These are phyloP conservation scores for Periphyllus acericola DNA, from an alignment of 2,888 invertebrate species.

Conservation along the genomic window DNA sequence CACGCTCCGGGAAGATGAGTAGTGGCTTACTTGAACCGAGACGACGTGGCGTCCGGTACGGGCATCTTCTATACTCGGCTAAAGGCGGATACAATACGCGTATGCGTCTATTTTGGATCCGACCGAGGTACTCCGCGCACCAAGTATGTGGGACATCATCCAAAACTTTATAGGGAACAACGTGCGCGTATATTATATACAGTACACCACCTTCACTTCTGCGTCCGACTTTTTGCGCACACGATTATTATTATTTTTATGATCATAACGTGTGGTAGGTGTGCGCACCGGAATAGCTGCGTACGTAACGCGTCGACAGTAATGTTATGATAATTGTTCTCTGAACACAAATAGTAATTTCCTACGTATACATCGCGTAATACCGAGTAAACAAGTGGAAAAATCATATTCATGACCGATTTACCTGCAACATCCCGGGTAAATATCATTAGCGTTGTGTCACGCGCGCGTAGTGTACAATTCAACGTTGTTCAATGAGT, in stretches of 20 bases:
- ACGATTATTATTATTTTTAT: background rate
- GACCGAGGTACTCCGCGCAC: background rate
- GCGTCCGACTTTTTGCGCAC: background rate
- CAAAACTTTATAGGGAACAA: conserved; percentile 11
- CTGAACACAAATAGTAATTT: too few species aligned
- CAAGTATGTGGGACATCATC: conserved; percentile 17
- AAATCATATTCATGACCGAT: too few species aligned
- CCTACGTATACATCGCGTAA: too few species aligned
- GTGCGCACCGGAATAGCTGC: background rate
- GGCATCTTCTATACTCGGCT: background rate
- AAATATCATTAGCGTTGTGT: too few species aligned
- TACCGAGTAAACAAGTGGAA: too few species aligned
- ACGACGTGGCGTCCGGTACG: conserved; percentile 46
- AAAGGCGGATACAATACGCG: background rate
- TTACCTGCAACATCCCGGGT: too few species aligned
- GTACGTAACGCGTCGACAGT: background rate
- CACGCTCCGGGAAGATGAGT: conserved; percentile 21
- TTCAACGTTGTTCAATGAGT: too few species aligned
- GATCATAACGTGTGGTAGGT: too few species aligned
- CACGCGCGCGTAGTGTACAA: too few species aligned
- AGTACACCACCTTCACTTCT: background rate
- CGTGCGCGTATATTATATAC: background rate
- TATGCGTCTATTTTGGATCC: conserved; percentile 33
- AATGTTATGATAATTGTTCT: background rate
- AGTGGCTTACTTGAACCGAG: conserved; percentile 40